Evolutionary conservation across 1,140 invertebrate species (phyloP), one percentile per base, ranked within the genome.

Genomic region (Bombus polaris): DNA sequence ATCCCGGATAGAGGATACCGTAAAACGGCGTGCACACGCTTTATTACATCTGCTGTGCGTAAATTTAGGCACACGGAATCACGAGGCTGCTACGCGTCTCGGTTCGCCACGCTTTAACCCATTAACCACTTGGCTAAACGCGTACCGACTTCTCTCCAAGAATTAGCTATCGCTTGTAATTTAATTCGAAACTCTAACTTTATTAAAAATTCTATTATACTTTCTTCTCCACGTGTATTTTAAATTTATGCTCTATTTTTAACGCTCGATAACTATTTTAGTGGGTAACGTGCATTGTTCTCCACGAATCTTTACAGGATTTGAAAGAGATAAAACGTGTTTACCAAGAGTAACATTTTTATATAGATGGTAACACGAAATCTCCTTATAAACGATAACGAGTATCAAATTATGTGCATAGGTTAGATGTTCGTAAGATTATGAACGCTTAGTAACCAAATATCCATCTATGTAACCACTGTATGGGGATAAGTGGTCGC

Each of bases 51-150:
- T 70, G 44, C 59, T 82, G 70, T 59, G 89, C 70, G 73, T 90
- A 90, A 90, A 87, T 90, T 90, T 90, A 90, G 89, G 86, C 85
- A 76, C 83, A 81, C 83, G 68, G 78, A 77, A 88, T 86, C 83
- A 76, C 68, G 80, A 78, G 71, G 66, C 35, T 32, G 70, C 68
- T 59, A 57, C 53, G 18, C 62, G 68, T 44, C 65, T 53, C 78
- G 37, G 37, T 47, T 62, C 65, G 73, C 62, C 78, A 35, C 70
- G 78, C 65, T 82, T 85, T 70, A 74, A 82, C 65, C 65, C 44
- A 62, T 62, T 77, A 65, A 65, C 79, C 76, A 35, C 65, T 42
- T 32, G 68, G n/a, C 37, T 35, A 39, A 44, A 32, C 72, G 28
- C 10, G 44, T 53, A 18, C 5, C 32, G 10, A 39, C 75, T 35